A percentile compares a stretch with the other conserved stretches of the same genome.
Conservation (phyloP, 2,888 invertebrate genomes). For the Mimachlamys varia region DNA sequence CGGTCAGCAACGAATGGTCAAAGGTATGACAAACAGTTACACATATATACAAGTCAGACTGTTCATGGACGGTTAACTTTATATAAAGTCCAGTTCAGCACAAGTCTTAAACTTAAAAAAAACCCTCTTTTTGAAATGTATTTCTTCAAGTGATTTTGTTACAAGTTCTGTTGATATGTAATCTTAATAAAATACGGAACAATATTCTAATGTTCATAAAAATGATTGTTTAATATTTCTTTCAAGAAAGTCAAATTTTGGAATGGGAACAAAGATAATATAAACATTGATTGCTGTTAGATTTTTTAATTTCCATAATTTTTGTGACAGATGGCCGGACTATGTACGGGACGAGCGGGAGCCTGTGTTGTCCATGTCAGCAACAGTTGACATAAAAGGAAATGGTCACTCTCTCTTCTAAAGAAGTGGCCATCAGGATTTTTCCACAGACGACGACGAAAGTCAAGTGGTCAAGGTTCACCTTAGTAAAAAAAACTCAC, state of each 20-base stretch:
- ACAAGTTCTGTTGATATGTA: too few species aligned
- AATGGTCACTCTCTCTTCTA: conserved; percentile 72
- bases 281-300: too few species aligned
- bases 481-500: background rate
- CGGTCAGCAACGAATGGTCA: conserved; percentile 84
- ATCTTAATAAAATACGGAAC: too few species aligned
- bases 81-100: too few species aligned
- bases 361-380: conserved; percentile 89
- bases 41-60: background rate
- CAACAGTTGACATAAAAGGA: conserved; percentile 76
- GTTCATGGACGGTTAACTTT: too few species aligned
- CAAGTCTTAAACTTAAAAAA: too few species aligned
- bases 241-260: too few species aligned
- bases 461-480: background rate
- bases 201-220: too few species aligned
- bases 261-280: too few species aligned
- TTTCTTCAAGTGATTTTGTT: too few species aligned
- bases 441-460: conserved; percentile 58
- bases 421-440: conserved; percentile 76
- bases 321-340: conserved; percentile 87
- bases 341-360: conserved; percentile 93
- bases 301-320: background rate
- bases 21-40: conserved; percentile 79
- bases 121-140: too few species aligned
- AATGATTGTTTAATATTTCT: too few species aligned